Conservation (phyloP, 1,140 invertebrate genomes). For the Drosophila chauvacae region DNA sequence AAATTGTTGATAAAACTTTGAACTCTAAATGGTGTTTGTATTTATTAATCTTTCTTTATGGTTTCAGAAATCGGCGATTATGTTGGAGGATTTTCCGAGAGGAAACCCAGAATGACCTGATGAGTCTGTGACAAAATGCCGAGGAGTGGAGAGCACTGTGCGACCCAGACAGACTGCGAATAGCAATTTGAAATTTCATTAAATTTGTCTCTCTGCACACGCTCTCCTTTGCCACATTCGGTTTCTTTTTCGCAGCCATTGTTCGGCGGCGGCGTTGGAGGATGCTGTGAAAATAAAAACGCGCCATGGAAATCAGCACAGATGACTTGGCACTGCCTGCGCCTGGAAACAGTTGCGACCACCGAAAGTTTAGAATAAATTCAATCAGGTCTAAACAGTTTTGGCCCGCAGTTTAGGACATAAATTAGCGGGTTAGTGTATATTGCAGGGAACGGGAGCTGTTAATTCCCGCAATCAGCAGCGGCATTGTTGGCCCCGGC, state of each 20-base stretch:
- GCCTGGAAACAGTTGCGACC: constrained; percentile 19
- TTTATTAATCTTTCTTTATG: too few relatives aligned
- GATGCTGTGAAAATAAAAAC: constrained; percentile 38
- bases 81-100: not conserved
- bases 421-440: constrained; percentile 54
- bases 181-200: constrained; percentile 81
- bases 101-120: constrained; percentile 2
- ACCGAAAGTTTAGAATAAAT: constrained; percentile 62
- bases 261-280: constrained; percentile 23
- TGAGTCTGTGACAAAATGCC: constrained; percentile 1
- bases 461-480: constrained; percentile 60
- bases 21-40: not conserved
- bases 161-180: constrained; percentile 61
- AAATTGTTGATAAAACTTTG: accelerated
- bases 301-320: constrained; percentile 49
- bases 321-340: constrained; percentile 41
- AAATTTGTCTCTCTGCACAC: constrained; percentile 69
- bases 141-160: constrained; percentile 38
- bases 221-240: constrained; percentile 18
- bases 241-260: constrained; percentile 43
- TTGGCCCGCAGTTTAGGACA: constrained; percentile 37
- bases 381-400: constrained; percentile 55
- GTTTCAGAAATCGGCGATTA: not conserved
- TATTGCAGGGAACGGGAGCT: constrained; percentile 45
- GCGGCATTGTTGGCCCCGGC: constrained; percentile 47